Base-by-base conservation (phyloP, 2,888 invertebrate genomes). In the Cantharis lateralis region DNA sequence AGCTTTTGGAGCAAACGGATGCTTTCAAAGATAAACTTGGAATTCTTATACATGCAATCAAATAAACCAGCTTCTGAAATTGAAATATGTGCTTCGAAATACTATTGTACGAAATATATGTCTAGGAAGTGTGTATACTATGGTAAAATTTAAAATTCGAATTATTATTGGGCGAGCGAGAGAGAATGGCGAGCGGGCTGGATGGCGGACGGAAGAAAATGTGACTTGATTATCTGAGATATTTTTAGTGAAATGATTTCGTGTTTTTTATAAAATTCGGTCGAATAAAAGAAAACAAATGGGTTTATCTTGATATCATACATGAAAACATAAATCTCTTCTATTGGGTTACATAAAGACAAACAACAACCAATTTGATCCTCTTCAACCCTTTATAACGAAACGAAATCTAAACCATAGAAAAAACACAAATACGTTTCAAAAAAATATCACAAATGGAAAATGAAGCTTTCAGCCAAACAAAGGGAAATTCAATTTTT, bases 11-110 rank as follows among this genome's bases (percentile, higher is more conserved):
- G 83, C 83, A 81, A 82, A 79, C 82, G 83, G 84, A 83, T 84
- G 83, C 83, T 82, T 83, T 84, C 81, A 78, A 79, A 83, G 85
- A 85, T 85, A 85, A 85, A 84, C 83, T 83, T 80, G 78, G 81
- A 82, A 83, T 84, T 83, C 83, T 84, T 83, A 83, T 83, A 83
- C 82, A 84, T 82, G 82, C 81, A 83, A 83, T 84, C 83, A 84
- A 84, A 83, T 84, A 84, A 84, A 77, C 83, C 83, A 82, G 81
- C 82, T 81, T 81, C 82, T 82, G 84, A 84, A 84, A 85, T 85
- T 85, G 85, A 85, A 85, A 85, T 85, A 84, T 85, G 84, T 84
- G 81, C 78, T 79, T 80, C 78, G 78, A 79, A 80, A 79, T 78
- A 77, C 79, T 75, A 79, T 80, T 79, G 78, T 79, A 77, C 71